Percentiles rank a stretch among this genome's conserved stretches.
These are phyloP conservation scores for Smutsia temminckii DNA, from an alignment of 2,797 vertebrate species.

Conservation along the genomic window DNA sequence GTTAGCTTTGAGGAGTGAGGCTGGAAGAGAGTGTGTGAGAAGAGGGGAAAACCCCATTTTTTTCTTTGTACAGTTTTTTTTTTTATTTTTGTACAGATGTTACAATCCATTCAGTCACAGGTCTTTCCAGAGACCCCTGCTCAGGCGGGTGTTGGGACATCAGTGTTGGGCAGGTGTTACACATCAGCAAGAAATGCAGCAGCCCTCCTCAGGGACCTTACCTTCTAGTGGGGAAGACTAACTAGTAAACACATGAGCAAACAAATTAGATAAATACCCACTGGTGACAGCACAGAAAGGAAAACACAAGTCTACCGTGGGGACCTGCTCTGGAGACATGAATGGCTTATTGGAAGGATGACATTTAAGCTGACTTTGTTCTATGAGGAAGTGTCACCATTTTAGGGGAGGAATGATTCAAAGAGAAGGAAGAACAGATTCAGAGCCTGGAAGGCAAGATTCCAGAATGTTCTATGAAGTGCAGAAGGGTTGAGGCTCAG, in stretches of 20 bases:
- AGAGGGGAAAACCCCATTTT: not conserved
- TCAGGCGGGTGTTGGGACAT: too few species aligned
- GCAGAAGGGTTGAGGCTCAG: accelerated
- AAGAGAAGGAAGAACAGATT: not conserved
- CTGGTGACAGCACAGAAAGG: not conserved
- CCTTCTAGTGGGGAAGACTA: not conserved
- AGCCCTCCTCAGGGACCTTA: not conserved
- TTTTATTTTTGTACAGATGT: not conserved
- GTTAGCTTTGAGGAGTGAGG: not conserved
- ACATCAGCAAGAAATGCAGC: not conserved
- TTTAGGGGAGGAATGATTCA: not conserved
- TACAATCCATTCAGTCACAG: not conserved
- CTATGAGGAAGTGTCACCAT: not conserved
- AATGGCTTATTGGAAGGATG: not conserved
- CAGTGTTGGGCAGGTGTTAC: not conserved
- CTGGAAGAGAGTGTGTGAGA: not conserved
- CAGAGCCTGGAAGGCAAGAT: not conserved
- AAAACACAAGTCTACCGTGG: not conserved
- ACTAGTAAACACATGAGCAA: not conserved
- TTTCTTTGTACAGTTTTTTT: not conserved
- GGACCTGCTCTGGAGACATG: not conserved
- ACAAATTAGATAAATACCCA: not conserved
- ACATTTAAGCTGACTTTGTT: not conserved
- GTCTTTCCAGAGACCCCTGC: not conserved
- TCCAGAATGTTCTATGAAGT: accelerated